Evolutionary conservation across 1,140 invertebrate species (phyloP).

Genomic region (Bombus soroeensis): DNA sequence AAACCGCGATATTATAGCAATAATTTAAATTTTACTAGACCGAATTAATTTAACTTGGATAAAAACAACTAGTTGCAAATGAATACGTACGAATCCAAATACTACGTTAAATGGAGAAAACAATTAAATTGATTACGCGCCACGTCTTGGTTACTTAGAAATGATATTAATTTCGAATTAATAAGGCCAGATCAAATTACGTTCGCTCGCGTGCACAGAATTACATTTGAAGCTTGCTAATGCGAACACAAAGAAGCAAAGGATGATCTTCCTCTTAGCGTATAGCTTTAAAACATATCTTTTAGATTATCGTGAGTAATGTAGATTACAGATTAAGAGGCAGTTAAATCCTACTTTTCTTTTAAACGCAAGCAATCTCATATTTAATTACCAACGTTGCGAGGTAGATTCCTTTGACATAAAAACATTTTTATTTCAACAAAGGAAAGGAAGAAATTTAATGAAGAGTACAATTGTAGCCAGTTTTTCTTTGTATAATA

Average conservation of each 20-base stretch:
- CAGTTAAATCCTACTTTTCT: background rate
- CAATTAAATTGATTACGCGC: background rate
- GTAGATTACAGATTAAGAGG: background rate
- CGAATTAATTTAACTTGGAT: background rate
- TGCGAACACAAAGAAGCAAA: background rate
- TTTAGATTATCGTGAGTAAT: background rate
- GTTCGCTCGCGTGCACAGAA: background rate
- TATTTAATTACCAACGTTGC: constrained; percentile 1
- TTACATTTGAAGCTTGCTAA: background rate
- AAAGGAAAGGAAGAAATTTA: background rate
- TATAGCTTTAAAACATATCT: background rate
- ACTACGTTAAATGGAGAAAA: background rate
- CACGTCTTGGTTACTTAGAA: background rate
- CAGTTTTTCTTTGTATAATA: too few species aligned
- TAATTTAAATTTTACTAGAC: too few species aligned
- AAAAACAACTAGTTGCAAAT: background rate
- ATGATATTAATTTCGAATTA: background rate
- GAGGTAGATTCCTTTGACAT: background rate
- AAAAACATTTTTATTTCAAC: background rate
- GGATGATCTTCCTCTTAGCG: background rate
- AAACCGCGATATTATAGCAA: background rate
- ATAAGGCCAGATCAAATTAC: background rate
- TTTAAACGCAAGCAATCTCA: background rate
- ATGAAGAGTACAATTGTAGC: background rate
- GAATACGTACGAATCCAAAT: background rate